Evolutionary conservation across 2,113 vertebrate species (phyloP).

Genomic region (Probosciger aterrimus): DNA sequence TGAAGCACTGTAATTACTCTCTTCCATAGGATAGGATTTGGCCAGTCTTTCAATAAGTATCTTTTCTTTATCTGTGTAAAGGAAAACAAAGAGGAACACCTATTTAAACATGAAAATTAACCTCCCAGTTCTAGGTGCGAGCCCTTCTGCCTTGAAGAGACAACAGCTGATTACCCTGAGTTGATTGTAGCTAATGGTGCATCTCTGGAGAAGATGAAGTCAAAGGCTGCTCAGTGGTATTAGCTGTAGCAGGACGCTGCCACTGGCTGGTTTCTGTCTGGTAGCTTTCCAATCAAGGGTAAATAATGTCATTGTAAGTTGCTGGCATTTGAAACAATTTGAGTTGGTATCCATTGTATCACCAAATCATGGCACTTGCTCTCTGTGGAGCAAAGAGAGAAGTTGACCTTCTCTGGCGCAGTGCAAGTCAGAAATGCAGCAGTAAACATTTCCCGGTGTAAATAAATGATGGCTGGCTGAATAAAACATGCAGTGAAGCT

Average conservation of each 20-base stretch:
- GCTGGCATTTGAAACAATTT: not conserved
- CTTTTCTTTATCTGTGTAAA: not conserved
- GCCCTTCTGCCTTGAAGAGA: not conserved
- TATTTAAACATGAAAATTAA: not conserved
- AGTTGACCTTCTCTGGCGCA: not conserved
- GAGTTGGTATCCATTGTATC: not conserved
- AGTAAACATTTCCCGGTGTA: not conserved
- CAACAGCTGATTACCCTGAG: not conserved
- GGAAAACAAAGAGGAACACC: not conserved
- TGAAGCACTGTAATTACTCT: slow-evolving; percentile 43
- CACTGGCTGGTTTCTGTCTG: not conserved
- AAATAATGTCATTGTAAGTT: not conserved
- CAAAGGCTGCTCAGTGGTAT: not conserved
- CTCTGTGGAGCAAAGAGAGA: not conserved
- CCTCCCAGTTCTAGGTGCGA: not conserved
- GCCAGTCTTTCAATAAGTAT: not conserved
- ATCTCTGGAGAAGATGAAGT: not conserved
- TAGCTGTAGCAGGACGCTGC: not conserved
- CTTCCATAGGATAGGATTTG: not conserved
- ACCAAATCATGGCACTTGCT: not conserved
- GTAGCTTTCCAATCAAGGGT: not conserved
- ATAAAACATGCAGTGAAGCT: slow-evolving; percentile 41
- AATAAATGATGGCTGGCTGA: slow-evolving; percentile 44
- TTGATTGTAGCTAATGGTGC: not conserved
- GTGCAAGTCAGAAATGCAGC: not conserved